These are phyloP conservation scores for Thecophora atra DNA, from an alignment of 2,888 invertebrate species.

Conservation along the genomic window DNA sequence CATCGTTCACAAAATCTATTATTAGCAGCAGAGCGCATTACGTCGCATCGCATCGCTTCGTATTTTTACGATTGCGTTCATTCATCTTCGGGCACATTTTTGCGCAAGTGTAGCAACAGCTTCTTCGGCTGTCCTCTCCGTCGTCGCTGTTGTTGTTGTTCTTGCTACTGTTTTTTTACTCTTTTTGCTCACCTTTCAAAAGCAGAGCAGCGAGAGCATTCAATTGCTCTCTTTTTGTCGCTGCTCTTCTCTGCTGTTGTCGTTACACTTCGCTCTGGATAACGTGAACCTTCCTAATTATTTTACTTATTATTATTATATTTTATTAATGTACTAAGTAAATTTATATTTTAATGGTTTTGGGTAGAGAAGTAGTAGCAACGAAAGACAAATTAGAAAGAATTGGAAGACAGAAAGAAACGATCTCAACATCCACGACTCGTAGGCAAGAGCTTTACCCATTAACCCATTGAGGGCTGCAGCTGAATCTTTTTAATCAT, in stretches of 20 bases:
- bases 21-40: not conserved
- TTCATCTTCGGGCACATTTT: slow-evolving; percentile 23
- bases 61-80: slow-evolving; percentile 33
- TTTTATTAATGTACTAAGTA: too few relatives aligned
- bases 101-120: slow-evolving; percentile 26
- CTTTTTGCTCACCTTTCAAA: not conserved
- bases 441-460: too few relatives aligned
- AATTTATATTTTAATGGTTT: too few relatives aligned
- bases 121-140: not conserved
- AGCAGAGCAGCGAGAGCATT: not conserved
- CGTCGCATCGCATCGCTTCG: too few relatives aligned
- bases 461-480: too few relatives aligned
- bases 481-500: too few relatives aligned
- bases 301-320: too few relatives aligned
- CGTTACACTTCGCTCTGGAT: not conserved
- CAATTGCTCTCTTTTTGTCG: not conserved
- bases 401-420: too few relatives aligned
- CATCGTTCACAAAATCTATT: slow-evolving; percentile 1
- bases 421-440: too few relatives aligned
- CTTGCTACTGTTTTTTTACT: not conserved
- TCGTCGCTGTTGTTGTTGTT: not conserved
- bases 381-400: too few relatives aligned
- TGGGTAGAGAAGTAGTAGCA: too few relatives aligned
- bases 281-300: not conserved
- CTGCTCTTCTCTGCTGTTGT: not conserved